Conservation (phyloP, 2,888 invertebrate species). For the Noctua fimbriata region DNA sequence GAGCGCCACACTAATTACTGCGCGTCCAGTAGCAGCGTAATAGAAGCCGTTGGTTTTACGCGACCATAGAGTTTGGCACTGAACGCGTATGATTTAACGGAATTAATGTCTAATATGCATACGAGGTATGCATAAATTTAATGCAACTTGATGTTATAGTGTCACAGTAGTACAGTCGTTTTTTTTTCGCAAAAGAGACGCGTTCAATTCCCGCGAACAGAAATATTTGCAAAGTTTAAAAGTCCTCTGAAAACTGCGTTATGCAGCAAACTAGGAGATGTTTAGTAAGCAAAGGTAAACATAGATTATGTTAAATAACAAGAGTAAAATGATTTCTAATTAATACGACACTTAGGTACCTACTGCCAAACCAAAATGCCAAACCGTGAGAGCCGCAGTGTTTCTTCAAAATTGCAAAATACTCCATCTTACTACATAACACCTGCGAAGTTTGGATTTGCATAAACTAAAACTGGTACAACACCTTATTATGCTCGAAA, state of each 20-base stretch:
- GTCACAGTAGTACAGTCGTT: background rate
- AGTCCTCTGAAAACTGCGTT: background rate
- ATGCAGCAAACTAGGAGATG: background rate
- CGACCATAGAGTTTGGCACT: slow-evolving; percentile 11
- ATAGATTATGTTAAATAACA: background rate
- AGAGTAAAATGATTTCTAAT: background rate
- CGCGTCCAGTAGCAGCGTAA: background rate
- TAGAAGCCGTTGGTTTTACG: slow-evolving; percentile 4
- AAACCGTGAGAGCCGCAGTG: rapidly evolving
- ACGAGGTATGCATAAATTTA: background rate
- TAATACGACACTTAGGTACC: background rate
- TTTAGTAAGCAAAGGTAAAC: background rate
- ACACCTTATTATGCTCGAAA: slow-evolving; percentile 44
- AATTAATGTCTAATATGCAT: background rate
- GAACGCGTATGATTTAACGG: slow-evolving; percentile 6
- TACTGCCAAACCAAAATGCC: background rate
- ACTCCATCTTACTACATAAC: slow-evolving; percentile 19
- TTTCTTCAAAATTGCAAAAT: slow-evolving; percentile 23
- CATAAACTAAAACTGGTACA: slow-evolving; percentile 50
- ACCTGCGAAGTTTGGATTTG: slow-evolving; percentile 43
- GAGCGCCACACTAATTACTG: slow-evolving; percentile 37
- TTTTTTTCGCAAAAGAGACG: background rate
- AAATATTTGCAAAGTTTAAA: background rate
- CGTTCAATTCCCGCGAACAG: background rate
- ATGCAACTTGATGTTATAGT: background rate